Conservation (phyloP, 2,797 vertebrate species). For the Crypturellus tataupa region DNA sequence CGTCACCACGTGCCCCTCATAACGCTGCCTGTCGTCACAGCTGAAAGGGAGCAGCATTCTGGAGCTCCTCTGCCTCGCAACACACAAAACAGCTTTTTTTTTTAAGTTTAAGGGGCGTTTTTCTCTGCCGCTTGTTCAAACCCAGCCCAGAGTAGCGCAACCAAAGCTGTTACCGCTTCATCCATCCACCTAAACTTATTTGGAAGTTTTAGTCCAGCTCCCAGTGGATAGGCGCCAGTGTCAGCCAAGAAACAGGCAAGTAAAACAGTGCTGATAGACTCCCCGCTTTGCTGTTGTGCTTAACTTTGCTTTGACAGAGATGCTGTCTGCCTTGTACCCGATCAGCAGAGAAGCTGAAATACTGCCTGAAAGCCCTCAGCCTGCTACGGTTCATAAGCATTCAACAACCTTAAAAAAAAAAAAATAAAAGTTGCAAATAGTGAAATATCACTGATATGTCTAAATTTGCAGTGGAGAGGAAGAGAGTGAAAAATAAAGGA, state of each 20-base stretch:
- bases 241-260: background rate
- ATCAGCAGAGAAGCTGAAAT: background rate
- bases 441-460: background rate
- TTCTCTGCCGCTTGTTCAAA: background rate
- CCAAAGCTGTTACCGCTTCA: background rate
- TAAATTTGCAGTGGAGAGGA: background rate
- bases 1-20: background rate
- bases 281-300: background rate
- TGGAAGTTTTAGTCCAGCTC: background rate
- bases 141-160: background rate
- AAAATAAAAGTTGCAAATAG: background rate
- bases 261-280: background rate
- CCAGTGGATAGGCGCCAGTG: background rate
- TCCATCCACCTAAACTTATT: background rate
- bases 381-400: background rate
- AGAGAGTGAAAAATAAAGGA: background rate
- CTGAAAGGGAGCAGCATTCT: background rate
- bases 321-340: background rate
- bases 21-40: background rate
- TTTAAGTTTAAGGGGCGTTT: fast-evolving
- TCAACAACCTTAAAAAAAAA: background rate
- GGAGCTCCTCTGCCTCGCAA: background rate
- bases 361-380: background rate
- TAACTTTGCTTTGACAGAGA: background rate
- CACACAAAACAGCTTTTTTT: background rate